Conservation (phyloP, 2,888 invertebrate genomes). For the Graphium colonna region DNA sequence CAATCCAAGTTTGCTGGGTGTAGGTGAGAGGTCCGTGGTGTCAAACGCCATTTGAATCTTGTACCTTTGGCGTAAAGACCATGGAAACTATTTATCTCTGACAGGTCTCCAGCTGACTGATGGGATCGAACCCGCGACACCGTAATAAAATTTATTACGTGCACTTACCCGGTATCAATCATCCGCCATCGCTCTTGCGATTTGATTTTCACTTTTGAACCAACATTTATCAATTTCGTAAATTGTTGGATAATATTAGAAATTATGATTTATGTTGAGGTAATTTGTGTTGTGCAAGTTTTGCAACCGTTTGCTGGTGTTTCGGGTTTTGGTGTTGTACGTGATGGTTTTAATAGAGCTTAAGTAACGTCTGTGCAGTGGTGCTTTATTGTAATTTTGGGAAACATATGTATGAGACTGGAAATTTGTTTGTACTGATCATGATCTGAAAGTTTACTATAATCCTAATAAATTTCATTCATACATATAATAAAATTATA, state of each 20-base stretch:
- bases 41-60: slow-evolving; percentile 18
- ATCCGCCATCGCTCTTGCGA: slow-evolving; percentile 5
- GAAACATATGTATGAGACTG: too few relatives aligned
- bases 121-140: slow-evolving; percentile 4
- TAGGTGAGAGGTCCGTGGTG: slow-evolving; percentile 21
- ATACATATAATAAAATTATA: too few relatives aligned
- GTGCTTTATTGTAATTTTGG: too few relatives aligned
- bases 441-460: too few relatives aligned
- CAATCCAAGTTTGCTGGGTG: not conserved
- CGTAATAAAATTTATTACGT: slow-evolving; percentile 22
- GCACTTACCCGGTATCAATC: slow-evolving; percentile 19
- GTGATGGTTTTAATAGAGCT: too few relatives aligned
- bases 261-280: slow-evolving; percentile 2
- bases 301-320: not conserved
- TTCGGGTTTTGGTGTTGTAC: too few relatives aligned
- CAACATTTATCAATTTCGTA: slow-evolving; percentile 8
- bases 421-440: too few relatives aligned
- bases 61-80: slow-evolving; percentile 3
- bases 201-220: slow-evolving; percentile 15
- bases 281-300: not conserved
- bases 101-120: slow-evolving; percentile 8
- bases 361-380: too few relatives aligned
- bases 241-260: slow-evolving; percentile 15
- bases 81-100: slow-evolving; percentile 20
- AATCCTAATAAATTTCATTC: too few relatives aligned